A percentile compares a stretch with the other conserved stretches of the same genome.
Evolutionary conservation across 2,888 invertebrate genomes (phyloP).

Genomic region (Platerodrilus igneus): DNA sequence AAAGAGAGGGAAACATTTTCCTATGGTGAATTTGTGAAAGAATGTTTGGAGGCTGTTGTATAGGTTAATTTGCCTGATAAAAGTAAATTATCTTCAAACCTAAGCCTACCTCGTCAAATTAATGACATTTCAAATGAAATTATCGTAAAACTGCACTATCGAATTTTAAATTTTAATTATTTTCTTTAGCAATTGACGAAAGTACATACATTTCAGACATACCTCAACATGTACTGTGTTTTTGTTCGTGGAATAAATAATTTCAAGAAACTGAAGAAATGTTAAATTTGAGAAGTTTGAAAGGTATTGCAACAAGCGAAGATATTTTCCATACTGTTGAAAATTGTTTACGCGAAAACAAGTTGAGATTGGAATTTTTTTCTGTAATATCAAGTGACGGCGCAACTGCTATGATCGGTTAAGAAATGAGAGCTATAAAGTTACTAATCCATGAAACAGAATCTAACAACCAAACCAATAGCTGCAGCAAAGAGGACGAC

Average conservation of each 20-base stretch:
- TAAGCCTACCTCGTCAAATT: background rate
- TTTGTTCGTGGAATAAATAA: background rate
- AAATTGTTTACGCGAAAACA: constrained; percentile 8
- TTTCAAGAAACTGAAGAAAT: background rate
- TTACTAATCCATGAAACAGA: constrained; percentile 4
- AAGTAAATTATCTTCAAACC: constrained; percentile 5
- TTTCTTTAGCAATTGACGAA: constrained; percentile 6
- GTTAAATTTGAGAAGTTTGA: constrained; percentile 2
- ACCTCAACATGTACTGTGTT: background rate
- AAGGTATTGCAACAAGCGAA: constrained; percentile 4
- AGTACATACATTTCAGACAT: background rate
- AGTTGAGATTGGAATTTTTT: constrained; percentile 4
- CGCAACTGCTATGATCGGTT: constrained; percentile 6
- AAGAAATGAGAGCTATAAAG: constrained; percentile 1
- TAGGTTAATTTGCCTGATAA: background rate
- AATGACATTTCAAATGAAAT: constrained; percentile 5
- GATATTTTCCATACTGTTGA: constrained; percentile 8
- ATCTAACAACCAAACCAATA: background rate
- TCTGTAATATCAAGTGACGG: constrained; percentile 7
- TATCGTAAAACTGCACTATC: background rate
- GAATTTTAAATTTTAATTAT: constrained; percentile 8
- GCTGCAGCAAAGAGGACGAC: background rate
- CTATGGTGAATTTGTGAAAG: background rate
- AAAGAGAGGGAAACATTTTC: too few species aligned
- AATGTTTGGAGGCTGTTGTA: background rate